Evolutionary conservation across 2,888 invertebrate genomes (phyloP), one percentile per base, ranked within the genome.

Genomic region (Acrocyrtus sp.): DNA sequence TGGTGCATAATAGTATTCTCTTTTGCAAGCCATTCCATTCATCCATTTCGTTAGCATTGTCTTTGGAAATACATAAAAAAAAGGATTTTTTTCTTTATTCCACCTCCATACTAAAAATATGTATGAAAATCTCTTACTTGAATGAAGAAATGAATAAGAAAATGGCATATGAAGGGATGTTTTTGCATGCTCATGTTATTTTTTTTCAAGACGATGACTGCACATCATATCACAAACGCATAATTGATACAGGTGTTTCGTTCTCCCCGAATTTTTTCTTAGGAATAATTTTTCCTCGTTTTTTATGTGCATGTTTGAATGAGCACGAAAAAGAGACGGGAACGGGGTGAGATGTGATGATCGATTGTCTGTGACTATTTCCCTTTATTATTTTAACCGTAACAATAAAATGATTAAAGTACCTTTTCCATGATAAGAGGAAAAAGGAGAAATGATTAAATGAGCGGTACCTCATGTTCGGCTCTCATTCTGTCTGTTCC

Each of bases 311-410:
- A n/a, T n/a, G n/a, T n/a, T n/a, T n/a, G n/a, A n/a, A n/a, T n/a
- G n/a, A n/a, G n/a, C n/a, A n/a, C n/a, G n/a, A n/a, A n/a, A n/a
- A n/a, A n/a, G n/a, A n/a, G n/a, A 26, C 26, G 12, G 43, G 34
- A 54, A 54, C 39, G 39, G 10, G 22, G 19, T 56, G 58, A 41
- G 67, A 60, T 61, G 61, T 61, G 69, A 70, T 50, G 69, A 70
- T 57, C 62, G 62, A 70, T 70, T 70, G 69, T 70, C 61, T 70
- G n/a, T n/a, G n/a, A n/a, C n/a, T n/a, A n/a, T n/a, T n/a, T n/a
- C 39, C 57, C 51, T 17, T 26, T 62, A 51, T 61, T 61, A 34
- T 62, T 62, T 41, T 51, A 60, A 27, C 53, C 61, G 48, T n/a
- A n/a, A 39, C 34, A 48, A 48, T 17, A 61, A 48, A 70, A 50